A percentile compares a stretch with the other conserved stretches of the same genome.
phyloP scores from a whole-genome alignment of 2,888 invertebrate genomes.

The Myathropa florea region DNA sequence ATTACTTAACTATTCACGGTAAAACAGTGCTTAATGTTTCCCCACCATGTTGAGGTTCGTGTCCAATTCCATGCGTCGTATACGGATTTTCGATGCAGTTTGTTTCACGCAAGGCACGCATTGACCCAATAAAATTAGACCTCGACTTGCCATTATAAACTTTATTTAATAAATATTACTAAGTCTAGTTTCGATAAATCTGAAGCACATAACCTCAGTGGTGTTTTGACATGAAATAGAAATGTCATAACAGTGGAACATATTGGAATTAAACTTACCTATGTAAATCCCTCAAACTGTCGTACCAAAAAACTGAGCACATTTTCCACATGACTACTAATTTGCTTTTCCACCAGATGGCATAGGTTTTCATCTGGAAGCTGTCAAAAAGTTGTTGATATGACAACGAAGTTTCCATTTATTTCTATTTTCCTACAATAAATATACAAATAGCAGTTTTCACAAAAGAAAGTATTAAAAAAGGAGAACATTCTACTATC shows the following conservation, averaged over 20 bases:
- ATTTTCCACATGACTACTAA: no score
- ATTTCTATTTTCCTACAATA: conserved; percentile 31
- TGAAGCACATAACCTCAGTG: conserved; percentile 7
- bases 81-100: conserved; percentile 89
- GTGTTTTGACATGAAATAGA: not conserved
- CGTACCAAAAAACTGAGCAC: not conserved
- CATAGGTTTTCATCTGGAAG: no score
- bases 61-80: conserved; percentile 89
- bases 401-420: conserved; percentile 52
- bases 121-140: conserved; percentile 86
- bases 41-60: conserved; percentile 89
- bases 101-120: conserved; percentile 90
- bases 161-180: conserved; percentile 12
- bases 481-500: not conserved
- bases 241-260: conserved; percentile 25
- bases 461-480: not conserved
- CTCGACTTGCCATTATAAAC: conserved; percentile 80
- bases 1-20: not conserved
- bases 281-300: not conserved
- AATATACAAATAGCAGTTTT: conserved; percentile 15
- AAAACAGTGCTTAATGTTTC: not conserved
- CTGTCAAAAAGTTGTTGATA: conserved; percentile 43
- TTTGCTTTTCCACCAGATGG: no score
- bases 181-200: not conserved
- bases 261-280: not conserved